A percentile compares a stretch with the other conserved stretches of the same genome.
These are phyloP conservation scores for Stichodactyla helianthus DNA, from an alignment of 64 coral and sea anemone genomes.

Conservation along the genomic window DNA sequence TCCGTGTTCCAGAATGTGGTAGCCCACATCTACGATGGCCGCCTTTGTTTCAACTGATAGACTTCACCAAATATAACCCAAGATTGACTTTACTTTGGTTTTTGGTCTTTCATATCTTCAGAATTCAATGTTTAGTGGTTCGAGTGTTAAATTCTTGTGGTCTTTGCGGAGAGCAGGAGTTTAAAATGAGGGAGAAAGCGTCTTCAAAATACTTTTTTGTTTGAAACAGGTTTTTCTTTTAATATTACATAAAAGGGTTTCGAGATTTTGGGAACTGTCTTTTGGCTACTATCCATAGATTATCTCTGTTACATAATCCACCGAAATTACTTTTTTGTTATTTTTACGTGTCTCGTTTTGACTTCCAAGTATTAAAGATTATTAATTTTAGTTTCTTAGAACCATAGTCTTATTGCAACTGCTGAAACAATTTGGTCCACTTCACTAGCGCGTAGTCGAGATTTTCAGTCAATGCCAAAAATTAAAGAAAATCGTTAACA, in stretches of 20 bases:
- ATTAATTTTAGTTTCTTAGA: no score
- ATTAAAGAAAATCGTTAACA: neutral
- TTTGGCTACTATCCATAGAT: neutral
- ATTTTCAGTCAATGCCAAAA: neutral
- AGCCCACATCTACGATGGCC: neutral
- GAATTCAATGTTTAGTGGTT: neutral
- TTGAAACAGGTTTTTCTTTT: neutral
- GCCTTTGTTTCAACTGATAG: neutral
- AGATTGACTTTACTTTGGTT: neutral
- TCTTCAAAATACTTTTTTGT: neutral
- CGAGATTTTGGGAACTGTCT: neutral
- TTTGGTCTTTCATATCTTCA: slow-evolving; percentile 1
- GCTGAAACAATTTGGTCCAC: neutral
- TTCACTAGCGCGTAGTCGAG: neutral
- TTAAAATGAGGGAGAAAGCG: neutral
- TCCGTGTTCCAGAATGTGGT: neutral
- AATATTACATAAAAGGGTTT: neutral
- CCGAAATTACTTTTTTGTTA: neutral
- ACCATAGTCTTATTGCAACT: neutral
- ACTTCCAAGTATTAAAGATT: neutral
- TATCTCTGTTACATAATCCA: no score
- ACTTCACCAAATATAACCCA: neutral
- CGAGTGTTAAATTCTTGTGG: neutral
- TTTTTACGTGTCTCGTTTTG: neutral
- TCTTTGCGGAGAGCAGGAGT: neutral